These are phyloP conservation scores for Fratercula arctica DNA, from an alignment of 2,797 vertebrate species.

Conservation along the genomic window DNA sequence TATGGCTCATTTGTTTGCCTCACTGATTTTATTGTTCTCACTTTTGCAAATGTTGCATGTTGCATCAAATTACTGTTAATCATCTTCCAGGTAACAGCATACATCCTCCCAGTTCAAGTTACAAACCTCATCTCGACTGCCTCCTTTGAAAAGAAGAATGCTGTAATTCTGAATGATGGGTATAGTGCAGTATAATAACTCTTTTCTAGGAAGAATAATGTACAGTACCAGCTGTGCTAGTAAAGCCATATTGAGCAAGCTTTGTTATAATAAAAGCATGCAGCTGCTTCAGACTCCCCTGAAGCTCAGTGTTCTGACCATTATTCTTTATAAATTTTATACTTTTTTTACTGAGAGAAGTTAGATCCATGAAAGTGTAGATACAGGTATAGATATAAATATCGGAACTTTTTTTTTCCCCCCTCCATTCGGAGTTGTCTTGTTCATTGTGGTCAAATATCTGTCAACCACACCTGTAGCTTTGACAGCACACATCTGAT, in stretches of 20 bases:
- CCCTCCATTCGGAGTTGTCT: not conserved
- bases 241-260: not conserved
- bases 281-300: not conserved
- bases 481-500: not conserved
- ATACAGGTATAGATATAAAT: not conserved
- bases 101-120: not conserved
- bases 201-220: slow-evolving; percentile 16
- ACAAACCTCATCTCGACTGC: not conserved
- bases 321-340: not conserved
- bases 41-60: slow-evolving; percentile 29
- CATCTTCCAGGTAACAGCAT: slow-evolving; percentile 6
- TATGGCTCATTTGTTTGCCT: slow-evolving; percentile 40
- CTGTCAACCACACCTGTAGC: not conserved
- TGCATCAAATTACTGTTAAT: slow-evolving; percentile 21
- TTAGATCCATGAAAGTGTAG: not conserved
- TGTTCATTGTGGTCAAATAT: not conserved
- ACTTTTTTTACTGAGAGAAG: not conserved
- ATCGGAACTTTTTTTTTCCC: not conserved
- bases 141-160: slow-evolving; percentile 26
- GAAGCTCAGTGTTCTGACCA: not conserved
- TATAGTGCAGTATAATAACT: not conserved
- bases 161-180: not conserved
- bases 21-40: slow-evolving; percentile 43
- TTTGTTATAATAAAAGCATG: slow-evolving; percentile 17
- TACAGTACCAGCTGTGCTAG: slow-evolving; percentile 10